Conservation (phyloP, 1,140 invertebrate species). For the Homarus americanus region DNA sequence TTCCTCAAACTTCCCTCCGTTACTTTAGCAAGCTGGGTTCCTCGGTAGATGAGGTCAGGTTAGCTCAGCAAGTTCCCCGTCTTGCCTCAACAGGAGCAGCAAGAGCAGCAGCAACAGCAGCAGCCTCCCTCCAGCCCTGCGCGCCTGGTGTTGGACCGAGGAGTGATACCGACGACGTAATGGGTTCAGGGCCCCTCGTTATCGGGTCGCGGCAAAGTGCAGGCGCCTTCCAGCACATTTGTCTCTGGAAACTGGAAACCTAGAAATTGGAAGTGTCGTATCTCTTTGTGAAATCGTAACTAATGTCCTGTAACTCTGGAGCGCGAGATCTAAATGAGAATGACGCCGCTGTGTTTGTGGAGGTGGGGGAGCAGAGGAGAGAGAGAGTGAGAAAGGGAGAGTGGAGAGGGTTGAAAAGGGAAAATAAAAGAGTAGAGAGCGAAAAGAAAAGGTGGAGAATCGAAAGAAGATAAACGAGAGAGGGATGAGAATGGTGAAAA, state of each 20-base stretch:
- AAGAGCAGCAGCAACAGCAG: too few relatives aligned
- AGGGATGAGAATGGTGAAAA: not conserved
- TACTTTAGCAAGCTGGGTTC: too few relatives aligned
- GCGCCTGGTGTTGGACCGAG: not conserved
- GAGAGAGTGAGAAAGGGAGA: not conserved
- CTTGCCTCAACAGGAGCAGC: too few relatives aligned
- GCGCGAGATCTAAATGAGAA: slow-evolving; percentile 67
- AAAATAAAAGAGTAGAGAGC: not conserved
- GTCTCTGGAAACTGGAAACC: slow-evolving; percentile 67
- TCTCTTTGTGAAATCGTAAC: slow-evolving; percentile 73
- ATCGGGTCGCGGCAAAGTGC: slow-evolving; percentile 66
- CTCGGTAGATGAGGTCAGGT: too few relatives aligned
- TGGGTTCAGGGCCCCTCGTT: slow-evolving; percentile 65
- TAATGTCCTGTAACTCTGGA: slow-evolving; percentile 69
- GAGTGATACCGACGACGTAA: slow-evolving; percentile 66
- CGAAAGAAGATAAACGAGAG: not conserved
- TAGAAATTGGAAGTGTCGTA: slow-evolving; percentile 72
- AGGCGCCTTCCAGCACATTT: slow-evolving; percentile 71
- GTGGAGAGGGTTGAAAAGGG: not conserved
- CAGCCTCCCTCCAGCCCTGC: not conserved
- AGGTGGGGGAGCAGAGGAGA: not conserved
- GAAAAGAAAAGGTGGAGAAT: not conserved
- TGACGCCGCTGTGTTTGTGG: slow-evolving; percentile 30
- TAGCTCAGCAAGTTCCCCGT: too few relatives aligned
- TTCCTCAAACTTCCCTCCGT: too few relatives aligned